These are phyloP conservation scores for Tinamus major DNA, from an alignment of 2,797 vertebrate species.

Conservation along the genomic window DNA sequence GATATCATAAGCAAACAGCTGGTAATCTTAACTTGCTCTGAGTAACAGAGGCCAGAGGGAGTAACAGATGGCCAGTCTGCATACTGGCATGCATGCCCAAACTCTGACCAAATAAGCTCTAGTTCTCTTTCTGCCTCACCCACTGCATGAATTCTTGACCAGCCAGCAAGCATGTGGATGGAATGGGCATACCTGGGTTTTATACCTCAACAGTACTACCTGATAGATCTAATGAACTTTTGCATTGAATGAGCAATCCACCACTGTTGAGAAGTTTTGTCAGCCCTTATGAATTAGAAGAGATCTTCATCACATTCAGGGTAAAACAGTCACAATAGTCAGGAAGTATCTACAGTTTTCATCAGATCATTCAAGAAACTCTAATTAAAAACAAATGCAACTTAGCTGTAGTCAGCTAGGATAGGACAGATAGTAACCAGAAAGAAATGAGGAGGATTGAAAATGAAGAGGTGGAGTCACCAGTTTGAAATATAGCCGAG, in stretches of 20 bases:
- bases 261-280: neutral
- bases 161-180: neutral
- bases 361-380: neutral
- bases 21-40: neutral
- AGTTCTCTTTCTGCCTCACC: neutral
- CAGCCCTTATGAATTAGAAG: neutral
- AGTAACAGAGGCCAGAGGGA: neutral
- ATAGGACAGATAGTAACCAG: neutral
- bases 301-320: neutral
- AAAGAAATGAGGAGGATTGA: neutral
- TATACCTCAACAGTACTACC: neutral
- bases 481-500: fast-evolving
- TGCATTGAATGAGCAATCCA: neutral
- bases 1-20: neutral
- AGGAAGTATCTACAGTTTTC: neutral
- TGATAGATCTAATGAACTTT: neutral
- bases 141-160: fast-evolving
- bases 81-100: fast-evolving
- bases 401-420: neutral
- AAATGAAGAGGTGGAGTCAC: neutral
- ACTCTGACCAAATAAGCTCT: neutral
- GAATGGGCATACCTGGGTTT: too few relatives aligned
- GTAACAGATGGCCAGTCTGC: neutral
- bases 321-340: neutral
- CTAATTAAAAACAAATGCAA: neutral